Percentiles rank a stretch among this genome's conserved stretches.
Evolutionary conservation across 2,113 vertebrate species (phyloP).

Genomic region (Vimba vimba): DNA sequence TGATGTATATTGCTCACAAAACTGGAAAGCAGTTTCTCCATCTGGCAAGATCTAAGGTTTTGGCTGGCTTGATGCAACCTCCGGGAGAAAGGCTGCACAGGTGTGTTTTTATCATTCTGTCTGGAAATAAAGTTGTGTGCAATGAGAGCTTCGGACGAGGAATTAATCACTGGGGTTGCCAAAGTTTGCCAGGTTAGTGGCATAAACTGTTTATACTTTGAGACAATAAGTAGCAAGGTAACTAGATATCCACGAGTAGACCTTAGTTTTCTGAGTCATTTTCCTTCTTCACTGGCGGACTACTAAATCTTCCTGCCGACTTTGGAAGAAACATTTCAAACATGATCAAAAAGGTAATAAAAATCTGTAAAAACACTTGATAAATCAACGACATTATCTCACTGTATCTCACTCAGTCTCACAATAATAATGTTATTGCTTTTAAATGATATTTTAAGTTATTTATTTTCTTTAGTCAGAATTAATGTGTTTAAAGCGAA

Average conservation of each 20-base stretch:
- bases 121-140: slow-evolving; percentile 6
- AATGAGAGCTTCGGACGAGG: neutral
- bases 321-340: neutral
- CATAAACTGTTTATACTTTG: neutral
- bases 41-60: slow-evolving; percentile 5
- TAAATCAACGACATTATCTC: neutral
- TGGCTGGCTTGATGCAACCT: slow-evolving; percentile 5
- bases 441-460: neutral
- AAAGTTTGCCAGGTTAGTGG: slow-evolving; percentile 18
- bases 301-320: neutral
- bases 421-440: neutral
- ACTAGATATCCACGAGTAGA: neutral
- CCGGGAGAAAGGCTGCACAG: neutral
- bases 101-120: slow-evolving; percentile 14
- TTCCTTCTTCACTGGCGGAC: neutral
- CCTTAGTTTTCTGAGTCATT: neutral
- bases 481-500: neutral
- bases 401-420: neutral
- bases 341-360: neutral
- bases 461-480: neutral
- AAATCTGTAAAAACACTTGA: neutral
- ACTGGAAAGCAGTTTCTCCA: slow-evolving; percentile 9
- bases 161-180: slow-evolving; percentile 8
- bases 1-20: slow-evolving; percentile 12
- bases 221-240: neutral